phyloP scores from a whole-genome alignment of 2,888 invertebrate genomes.

The Icerya purchasi region DNA sequence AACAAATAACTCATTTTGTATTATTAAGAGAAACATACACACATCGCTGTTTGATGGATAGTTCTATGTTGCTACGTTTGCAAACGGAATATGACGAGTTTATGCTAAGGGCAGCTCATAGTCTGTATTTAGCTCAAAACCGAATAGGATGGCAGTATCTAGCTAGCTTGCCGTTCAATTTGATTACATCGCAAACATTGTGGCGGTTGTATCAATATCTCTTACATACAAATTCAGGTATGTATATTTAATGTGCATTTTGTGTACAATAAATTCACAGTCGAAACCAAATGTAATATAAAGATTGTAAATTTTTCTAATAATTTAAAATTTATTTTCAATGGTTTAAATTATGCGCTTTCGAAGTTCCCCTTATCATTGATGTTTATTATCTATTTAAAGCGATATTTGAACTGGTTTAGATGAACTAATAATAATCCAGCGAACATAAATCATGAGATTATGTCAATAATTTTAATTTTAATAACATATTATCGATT shows the following conservation, averaged over 20 bases:
- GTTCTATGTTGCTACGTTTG: constrained; percentile 30
- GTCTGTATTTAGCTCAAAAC: constrained; percentile 45
- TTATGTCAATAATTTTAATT: no score
- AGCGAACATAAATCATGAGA: no score
- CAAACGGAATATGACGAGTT: constrained; percentile 53
- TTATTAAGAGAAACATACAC: constrained; percentile 7
- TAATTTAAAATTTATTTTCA: constrained; percentile 4
- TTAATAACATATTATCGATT: no score
- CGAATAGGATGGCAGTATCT: constrained; percentile 64
- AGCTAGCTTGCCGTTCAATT: constrained; percentile 45
- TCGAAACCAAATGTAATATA: constrained; percentile 7
- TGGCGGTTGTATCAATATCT: constrained; percentile 13
- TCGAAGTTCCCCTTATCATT: no score
- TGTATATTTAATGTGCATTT: not conserved
- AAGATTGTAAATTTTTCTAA: constrained; percentile 12
- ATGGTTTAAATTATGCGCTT: no score
- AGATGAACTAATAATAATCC: no score
- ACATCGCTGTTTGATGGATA: constrained; percentile 13
- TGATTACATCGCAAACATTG: constrained; percentile 27
- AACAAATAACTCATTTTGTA: no score
- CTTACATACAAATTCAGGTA: constrained; percentile 14
- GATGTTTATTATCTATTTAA: no score
- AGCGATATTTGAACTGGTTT: no score
- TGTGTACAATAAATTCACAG: not conserved
- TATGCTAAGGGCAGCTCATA: constrained; percentile 42